Evolutionary conservation across 2,797 vertebrate species (phyloP).

Genomic region (Phrynocephalus vlangalii): DNA sequence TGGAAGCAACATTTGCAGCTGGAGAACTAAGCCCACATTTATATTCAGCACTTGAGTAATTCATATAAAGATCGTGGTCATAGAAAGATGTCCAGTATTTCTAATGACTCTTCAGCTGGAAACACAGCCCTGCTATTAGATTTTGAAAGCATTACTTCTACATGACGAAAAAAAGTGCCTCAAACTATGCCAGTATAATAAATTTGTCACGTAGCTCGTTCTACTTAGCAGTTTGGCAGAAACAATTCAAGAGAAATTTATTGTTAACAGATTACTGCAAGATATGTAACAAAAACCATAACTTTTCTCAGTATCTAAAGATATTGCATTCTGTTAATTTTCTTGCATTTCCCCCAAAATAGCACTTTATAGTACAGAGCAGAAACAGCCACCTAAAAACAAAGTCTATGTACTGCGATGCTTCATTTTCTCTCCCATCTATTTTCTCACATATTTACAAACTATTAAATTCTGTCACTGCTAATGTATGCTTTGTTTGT

Average conservation of each 20-base stretch:
- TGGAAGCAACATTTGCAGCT: too few species aligned
- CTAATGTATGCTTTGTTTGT: not conserved
- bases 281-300: constrained; percentile 10
- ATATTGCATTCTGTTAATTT: not conserved
- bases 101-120: not conserved
- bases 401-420: not conserved
- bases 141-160: not conserved
- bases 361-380: constrained; percentile 1
- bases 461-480: not conserved
- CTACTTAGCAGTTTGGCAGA: not conserved
- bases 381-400: not conserved
- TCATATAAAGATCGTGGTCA: not conserved
- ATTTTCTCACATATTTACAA: not conserved
- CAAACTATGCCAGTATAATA: not conserved
- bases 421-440: not conserved
- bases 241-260: not conserved
- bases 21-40: too few species aligned
- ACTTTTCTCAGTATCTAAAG: not conserved
- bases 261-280: not conserved
- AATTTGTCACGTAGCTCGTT: constrained; percentile 11
- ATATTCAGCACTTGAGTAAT: not conserved
- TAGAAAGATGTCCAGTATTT: not conserved
- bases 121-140: not conserved
- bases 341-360: constrained; percentile 3
- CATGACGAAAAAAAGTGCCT: not conserved